phyloP scores from a whole-genome alignment of 1,140 invertebrate species.

The Diabrotica undecimpunctata region DNA sequence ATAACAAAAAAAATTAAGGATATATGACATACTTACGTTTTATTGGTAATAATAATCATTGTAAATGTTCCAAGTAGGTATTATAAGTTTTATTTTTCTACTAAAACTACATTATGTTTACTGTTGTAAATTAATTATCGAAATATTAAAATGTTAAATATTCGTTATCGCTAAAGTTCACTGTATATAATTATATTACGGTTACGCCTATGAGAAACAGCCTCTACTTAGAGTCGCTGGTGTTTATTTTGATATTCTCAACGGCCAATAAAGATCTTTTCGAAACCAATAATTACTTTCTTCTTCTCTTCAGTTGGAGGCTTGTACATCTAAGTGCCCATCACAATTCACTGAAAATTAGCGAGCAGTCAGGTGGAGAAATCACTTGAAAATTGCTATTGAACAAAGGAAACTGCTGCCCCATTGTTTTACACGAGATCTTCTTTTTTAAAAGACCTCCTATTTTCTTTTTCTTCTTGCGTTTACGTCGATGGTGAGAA shows the following conservation, averaged over 20 bases:
- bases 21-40: too few relatives aligned
- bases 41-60: too few relatives aligned
- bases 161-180: too few relatives aligned
- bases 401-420: constrained; percentile 8
- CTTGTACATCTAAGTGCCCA: constrained; percentile 8
- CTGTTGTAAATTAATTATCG: too few relatives aligned
- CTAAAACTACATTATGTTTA: too few relatives aligned
- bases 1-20: too few relatives aligned
- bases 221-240: constrained; percentile 11
- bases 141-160: too few relatives aligned
- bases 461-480: neutral
- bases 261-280: constrained; percentile 18
- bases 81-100: too few relatives aligned
- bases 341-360: constrained; percentile 14
- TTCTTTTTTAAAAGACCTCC: neutral
- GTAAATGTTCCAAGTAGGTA: too few relatives aligned
- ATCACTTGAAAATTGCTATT: constrained; percentile 12
- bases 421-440: constrained; percentile 6
- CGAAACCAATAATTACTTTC: constrained; percentile 14
- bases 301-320: constrained; percentile 10
- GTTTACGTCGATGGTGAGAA: neutral
- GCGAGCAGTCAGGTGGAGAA: constrained; percentile 19
- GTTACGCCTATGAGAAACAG: constrained; percentile 4
- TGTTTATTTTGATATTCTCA: constrained; percentile 22
- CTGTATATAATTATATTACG: too few relatives aligned